These are phyloP conservation scores for Thecophora atra DNA, from an alignment of 2,888 invertebrate species.

Conservation along the genomic window DNA sequence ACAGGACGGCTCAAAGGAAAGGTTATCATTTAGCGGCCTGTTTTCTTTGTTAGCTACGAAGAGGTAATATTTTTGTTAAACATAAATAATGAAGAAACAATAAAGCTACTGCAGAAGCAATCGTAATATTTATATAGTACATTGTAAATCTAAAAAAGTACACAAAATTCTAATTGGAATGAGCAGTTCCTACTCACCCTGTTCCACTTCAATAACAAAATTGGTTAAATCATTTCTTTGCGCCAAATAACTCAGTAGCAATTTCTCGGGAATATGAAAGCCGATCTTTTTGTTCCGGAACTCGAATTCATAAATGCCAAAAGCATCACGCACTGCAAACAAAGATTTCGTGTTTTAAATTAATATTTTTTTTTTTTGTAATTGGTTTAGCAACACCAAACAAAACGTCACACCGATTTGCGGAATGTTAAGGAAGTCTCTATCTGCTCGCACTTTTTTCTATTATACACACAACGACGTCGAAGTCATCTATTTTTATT, in stretches of 20 bases:
- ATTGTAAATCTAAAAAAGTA: conserved; percentile 38
- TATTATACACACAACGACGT: conserved; percentile 37
- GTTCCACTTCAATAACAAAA: conserved; percentile 63
- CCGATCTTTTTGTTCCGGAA: conserved; percentile 63
- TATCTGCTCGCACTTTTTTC: conserved; percentile 43
- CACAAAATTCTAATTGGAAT: background rate
- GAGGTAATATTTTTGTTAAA: conserved; percentile 46
- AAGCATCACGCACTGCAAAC: conserved; percentile 56
- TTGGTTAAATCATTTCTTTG: conserved; percentile 62
- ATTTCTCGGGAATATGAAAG: conserved; percentile 62
- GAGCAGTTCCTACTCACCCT: conserved; percentile 57
- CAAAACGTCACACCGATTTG: background rate
- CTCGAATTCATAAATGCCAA: conserved; percentile 58
- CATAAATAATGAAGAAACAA: too few relatives aligned
- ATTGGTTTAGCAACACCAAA: background rate
- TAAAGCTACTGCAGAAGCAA: too few relatives aligned
- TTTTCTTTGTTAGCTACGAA: conserved; percentile 50
- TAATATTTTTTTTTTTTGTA: background rate
- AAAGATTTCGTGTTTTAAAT: conserved; percentile 21
- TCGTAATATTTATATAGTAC: too few relatives aligned
- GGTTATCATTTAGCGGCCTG: conserved; percentile 41
- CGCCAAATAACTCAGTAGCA: conserved; percentile 59
- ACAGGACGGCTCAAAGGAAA: conserved; percentile 56
- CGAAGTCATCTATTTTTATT: conserved; percentile 29
- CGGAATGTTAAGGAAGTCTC: conserved; percentile 7